Evolutionary conservation across 2,113 vertebrate genomes (phyloP).

Genomic region (Odontesthes bonariensis): DNA sequence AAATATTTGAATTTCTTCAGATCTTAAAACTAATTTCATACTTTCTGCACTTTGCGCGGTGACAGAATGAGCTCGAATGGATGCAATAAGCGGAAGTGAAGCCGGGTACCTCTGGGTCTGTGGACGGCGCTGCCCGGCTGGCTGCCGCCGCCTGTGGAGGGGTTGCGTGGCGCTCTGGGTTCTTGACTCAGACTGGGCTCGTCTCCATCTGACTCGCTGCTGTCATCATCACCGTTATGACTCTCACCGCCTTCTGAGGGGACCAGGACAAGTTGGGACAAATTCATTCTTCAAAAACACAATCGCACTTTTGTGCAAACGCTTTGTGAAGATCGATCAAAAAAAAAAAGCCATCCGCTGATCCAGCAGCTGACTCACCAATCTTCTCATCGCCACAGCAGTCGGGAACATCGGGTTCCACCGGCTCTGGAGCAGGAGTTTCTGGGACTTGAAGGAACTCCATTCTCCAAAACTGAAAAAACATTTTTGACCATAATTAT

Average conservation of each 20-base stretch:
- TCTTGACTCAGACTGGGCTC: slow-evolving; percentile 88
- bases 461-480: slow-evolving; percentile 98
- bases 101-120: slow-evolving; percentile 81
- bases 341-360: too few species aligned
- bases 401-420: slow-evolving; percentile 91
- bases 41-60: too few species aligned
- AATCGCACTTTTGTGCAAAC: too few species aligned
- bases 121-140: slow-evolving; percentile 86
- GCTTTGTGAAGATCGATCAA: too few species aligned
- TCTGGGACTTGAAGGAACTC: slow-evolving; percentile 99
- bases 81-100: too few species aligned
- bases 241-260: slow-evolving; percentile 85
- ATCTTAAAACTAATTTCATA: too few species aligned
- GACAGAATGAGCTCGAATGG: too few species aligned
- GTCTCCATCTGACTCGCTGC: slow-evolving; percentile 95
- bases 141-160: slow-evolving; percentile 65
- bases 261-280: rapidly evolving
- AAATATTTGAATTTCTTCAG: too few species aligned
- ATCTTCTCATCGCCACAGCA: slow-evolving; percentile 93
- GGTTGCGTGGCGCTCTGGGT: slow-evolving; percentile 69
- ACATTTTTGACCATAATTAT: background rate
- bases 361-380: slow-evolving; percentile 78
- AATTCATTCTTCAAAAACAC: background rate
- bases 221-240: slow-evolving; percentile 90
- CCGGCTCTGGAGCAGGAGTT: slow-evolving; percentile 93